phyloP scores from a whole-genome alignment of 2,888 invertebrate genomes.

The Macrophya alboannulata region DNA sequence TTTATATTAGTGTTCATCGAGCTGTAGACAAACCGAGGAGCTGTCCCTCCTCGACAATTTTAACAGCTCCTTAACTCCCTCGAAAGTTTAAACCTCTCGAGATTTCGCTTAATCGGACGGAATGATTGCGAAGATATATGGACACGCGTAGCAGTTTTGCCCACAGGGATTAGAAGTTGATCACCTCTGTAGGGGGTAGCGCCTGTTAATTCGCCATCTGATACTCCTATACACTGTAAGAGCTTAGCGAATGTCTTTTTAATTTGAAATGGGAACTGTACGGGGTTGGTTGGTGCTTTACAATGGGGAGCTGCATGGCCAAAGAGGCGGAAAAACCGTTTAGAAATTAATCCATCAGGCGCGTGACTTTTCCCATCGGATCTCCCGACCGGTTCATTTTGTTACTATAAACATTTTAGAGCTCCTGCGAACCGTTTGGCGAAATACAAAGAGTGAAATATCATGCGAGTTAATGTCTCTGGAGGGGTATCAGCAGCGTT shows the following conservation, averaged over 20 bases:
- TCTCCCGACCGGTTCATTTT: slow-evolving; percentile 18
- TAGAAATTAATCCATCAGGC: slow-evolving; percentile 55
- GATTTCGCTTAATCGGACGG: slow-evolving; percentile 72
- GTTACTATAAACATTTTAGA: slow-evolving; percentile 1
- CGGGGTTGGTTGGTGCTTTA: slow-evolving; percentile 1
- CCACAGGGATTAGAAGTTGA: slow-evolving; percentile 67
- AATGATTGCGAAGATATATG: slow-evolving; percentile 70
- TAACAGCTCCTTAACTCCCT: slow-evolving; percentile 59
- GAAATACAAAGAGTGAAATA: slow-evolving; percentile 22
- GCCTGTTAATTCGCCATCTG: slow-evolving; percentile 68
- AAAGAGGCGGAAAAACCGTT: slow-evolving; percentile 53
- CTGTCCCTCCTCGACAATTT: slow-evolving; percentile 69
- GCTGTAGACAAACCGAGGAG: slow-evolving; percentile 65
- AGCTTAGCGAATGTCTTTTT: slow-evolving; percentile 49
- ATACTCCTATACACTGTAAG: slow-evolving; percentile 58
- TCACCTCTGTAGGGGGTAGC: slow-evolving; percentile 53
- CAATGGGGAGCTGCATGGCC: slow-evolving; percentile 15
- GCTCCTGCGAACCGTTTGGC: not conserved
- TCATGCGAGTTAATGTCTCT: slow-evolving; percentile 15
- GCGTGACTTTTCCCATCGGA: slow-evolving; percentile 54
- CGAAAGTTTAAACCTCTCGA: slow-evolving; percentile 61
- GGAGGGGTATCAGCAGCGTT: slow-evolving; percentile 12
- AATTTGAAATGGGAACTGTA: slow-evolving; percentile 42
- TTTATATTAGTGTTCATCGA: slow-evolving; percentile 75
- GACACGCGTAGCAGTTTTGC: slow-evolving; percentile 58